Evolutionary conservation across 2,797 vertebrate species (phyloP).

Genomic region (Betta splendens): DNA sequence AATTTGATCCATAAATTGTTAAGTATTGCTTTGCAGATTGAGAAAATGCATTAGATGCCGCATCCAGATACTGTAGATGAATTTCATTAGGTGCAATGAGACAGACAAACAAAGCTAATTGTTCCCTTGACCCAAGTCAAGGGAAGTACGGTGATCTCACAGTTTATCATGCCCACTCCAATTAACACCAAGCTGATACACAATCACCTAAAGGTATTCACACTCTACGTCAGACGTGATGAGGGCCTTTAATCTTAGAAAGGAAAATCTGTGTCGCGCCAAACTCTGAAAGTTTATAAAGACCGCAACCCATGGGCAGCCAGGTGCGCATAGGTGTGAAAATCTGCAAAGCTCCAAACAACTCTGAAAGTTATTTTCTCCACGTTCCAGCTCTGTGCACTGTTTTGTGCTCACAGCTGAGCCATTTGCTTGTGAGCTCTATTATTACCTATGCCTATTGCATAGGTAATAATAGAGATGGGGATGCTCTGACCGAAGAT

Average conservation of each 20-base stretch:
- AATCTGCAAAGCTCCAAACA: conserved; percentile 6
- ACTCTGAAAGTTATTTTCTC: not conserved
- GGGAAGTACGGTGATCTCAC: conserved; percentile 3
- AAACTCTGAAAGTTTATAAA: conserved; percentile 9
- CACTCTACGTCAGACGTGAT: not conserved
- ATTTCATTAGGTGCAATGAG: conserved; percentile 18
- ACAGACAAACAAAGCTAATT: not conserved
- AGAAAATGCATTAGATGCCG: conserved; percentile 37
- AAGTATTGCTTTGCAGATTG: conserved; percentile 24
- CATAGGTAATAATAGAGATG: too few species aligned
- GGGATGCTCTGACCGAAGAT: not conserved
- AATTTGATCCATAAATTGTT: conserved; percentile 20
- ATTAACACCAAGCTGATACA: not conserved
- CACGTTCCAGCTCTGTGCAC: not conserved
- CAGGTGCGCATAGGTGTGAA: conserved; percentile 38
- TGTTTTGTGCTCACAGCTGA: not conserved
- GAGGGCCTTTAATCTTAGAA: conserved; percentile 18
- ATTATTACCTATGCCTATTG: too few species aligned
- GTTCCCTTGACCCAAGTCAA: not conserved
- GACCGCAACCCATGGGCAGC: conserved; percentile 7
- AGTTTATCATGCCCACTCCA: not conserved
- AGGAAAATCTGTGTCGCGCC: not conserved
- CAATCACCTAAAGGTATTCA: conserved; percentile 5
- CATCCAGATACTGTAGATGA: not conserved
- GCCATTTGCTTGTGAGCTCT: not conserved